A percentile compares a stretch with the other conserved stretches of the same genome.
Evolutionary conservation across 2,888 invertebrate species (phyloP).

Genomic region (Alviniconcha strummeri): DNA sequence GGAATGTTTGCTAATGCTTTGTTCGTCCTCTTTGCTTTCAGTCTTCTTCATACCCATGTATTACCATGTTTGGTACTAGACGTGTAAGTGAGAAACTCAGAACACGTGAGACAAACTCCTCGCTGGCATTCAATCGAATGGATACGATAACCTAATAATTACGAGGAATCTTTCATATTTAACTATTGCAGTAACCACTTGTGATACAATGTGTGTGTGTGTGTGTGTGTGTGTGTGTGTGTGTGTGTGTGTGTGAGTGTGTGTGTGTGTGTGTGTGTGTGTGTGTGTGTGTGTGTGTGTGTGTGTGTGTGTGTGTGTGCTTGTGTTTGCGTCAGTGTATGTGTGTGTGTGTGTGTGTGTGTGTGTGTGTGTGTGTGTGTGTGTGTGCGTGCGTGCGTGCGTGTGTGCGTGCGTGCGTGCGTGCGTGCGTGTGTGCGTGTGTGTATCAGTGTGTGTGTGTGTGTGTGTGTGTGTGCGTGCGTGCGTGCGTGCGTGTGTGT

Average conservation of each 20-base stretch:
- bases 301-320: slow-evolving; percentile 14
- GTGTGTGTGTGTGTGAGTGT: slow-evolving; percentile 13
- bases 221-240: slow-evolving; percentile 18
- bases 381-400: background rate
- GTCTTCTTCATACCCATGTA: too few relatives aligned
- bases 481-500: background rate
- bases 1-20: too few relatives aligned
- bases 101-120: too few relatives aligned
- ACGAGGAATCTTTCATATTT: too few relatives aligned
- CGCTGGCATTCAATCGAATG: too few relatives aligned
- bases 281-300: slow-evolving; percentile 4
- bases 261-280: slow-evolving; percentile 25
- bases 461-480: too few relatives aligned
- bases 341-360: background rate
- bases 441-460: slow-evolving; percentile 10
- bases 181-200: too few relatives aligned
- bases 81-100: too few relatives aligned
- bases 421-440: background rate
- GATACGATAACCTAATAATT: too few relatives aligned
- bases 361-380: slow-evolving; percentile 1
- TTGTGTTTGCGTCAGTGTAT: background rate
- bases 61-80: background rate
- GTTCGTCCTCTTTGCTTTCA: too few relatives aligned
- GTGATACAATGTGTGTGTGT: background rate
- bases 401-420: background rate